Evolutionary conservation across 2,888 invertebrate species (phyloP), one percentile per base, ranked within the genome.

Genomic region (Epistrophella euchroma): DNA sequence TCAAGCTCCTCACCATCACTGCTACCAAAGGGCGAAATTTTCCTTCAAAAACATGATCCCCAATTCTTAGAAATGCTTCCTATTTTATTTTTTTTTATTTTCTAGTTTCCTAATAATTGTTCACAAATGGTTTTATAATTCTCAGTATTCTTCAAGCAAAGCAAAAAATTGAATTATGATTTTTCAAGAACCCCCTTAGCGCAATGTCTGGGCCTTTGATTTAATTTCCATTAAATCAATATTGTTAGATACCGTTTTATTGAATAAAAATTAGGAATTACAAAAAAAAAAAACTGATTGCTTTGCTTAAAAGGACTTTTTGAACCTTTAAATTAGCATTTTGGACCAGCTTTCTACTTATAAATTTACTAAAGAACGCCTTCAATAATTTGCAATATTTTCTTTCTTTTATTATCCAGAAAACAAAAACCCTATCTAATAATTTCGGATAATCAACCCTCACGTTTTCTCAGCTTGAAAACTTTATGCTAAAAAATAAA

Each of bases 401-500:
- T 40, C 19, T 40, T n/a, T 5, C 4, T 55, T 32, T 55, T 28
- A 56, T 17, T 19, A 35, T 25, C 22, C 15, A 37, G 3, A 37
- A 58, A 15, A 25, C 2, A 19, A 62, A 62, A n/a, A 37, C 22
- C 2, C 37, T n/a, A n/a, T 19, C 19, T 47, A 17, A 60, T 37
- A 25, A 47, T 6, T 25, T 35, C 17, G 32, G 32, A 66, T 66
- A 45, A 66, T 66, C 45, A 47, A 47, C 19, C 66, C 47, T 66
- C 66, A 66, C 66, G 66, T 66, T 22, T 66, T 66, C 32, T 47
- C 22, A 19, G n/a, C 47, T 35, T 13, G 15, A 66, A 47, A 47
- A 35, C 1, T 66, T 66, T 66, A 66, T 47, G 66, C 47, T 5
- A 4, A 15, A 32, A 45, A 45, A 45, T 45, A 7, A 28, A 45